Evolutionary conservation across 2,113 vertebrate species (phyloP).

Genomic region (Ceuthmochares aereus): DNA sequence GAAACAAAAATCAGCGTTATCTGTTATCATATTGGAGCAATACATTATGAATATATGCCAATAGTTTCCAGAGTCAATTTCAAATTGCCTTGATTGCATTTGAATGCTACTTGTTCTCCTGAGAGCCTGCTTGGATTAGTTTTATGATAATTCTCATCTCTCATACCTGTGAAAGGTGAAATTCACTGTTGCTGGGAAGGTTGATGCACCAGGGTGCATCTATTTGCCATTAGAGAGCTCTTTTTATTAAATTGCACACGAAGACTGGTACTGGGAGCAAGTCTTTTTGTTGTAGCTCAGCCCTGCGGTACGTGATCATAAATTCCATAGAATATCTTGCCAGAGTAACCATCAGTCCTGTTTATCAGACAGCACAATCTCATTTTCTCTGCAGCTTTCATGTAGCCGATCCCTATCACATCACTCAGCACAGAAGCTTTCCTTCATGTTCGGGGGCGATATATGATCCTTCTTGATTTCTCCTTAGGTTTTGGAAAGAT

Average conservation of each 20-base stretch:
- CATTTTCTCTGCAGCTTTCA: background rate
- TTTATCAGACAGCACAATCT: background rate
- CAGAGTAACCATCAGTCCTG: background rate
- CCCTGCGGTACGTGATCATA: background rate
- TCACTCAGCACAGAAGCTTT: background rate
- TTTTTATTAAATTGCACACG: background rate
- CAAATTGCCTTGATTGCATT: slow-evolving; percentile 33
- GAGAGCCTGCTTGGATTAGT: background rate
- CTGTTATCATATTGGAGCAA: background rate
- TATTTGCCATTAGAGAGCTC: background rate
- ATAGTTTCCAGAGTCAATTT: background rate
- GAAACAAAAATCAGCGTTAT: background rate
- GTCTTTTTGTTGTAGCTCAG: background rate
- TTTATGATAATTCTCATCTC: background rate
- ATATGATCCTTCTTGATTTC: background rate
- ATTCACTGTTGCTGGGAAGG: background rate
- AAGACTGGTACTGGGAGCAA: background rate
- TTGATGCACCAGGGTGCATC: background rate
- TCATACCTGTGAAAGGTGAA: background rate
- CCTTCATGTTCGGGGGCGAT: background rate
- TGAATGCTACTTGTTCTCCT: slow-evolving; percentile 15
- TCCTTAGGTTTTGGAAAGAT: background rate
- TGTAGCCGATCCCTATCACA: background rate
- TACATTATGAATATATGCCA: background rate
- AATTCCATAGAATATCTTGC: background rate